phyloP scores from a whole-genome alignment of 2,113 vertebrate genomes.

The Xenus cinereus region DNA sequence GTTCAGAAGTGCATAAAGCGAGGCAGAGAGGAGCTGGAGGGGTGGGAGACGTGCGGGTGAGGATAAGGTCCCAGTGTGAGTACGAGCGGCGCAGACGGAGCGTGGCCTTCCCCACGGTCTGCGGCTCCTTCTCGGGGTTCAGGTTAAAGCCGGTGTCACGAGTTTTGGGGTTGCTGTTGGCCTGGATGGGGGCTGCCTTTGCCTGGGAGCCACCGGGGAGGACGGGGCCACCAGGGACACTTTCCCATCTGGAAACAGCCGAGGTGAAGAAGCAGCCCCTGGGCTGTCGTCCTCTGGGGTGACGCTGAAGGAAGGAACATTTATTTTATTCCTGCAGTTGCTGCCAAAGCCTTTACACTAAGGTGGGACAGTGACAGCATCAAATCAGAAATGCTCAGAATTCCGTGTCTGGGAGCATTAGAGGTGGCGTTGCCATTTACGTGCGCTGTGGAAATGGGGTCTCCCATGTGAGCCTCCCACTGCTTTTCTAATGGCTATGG shows the following conservation, averaged over 20 bases:
- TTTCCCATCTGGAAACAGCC: not conserved
- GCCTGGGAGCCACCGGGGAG: not conserved
- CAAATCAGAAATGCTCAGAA: not conserved
- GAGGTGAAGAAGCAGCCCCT: not conserved
- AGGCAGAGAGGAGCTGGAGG: not conserved
- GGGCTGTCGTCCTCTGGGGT: not conserved
- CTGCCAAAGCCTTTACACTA: not conserved
- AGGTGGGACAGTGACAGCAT: not conserved
- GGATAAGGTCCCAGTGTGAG: not conserved
- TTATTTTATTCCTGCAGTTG: not conserved
- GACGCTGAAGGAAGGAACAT: not conserved
- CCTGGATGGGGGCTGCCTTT: not conserved
- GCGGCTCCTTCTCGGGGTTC: not conserved
- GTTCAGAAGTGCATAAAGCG: not conserved
- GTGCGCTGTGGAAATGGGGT: not conserved
- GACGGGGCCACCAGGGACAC: too few relatives aligned
- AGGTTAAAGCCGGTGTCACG: not conserved
- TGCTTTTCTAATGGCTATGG: not conserved
- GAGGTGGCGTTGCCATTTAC: not conserved
- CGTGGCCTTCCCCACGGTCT: not conserved
- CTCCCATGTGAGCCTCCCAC: not conserved
- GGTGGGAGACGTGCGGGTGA: not conserved
- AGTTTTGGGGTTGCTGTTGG: not conserved
- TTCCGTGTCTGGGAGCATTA: accelerated
- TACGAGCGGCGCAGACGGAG: not conserved